These are phyloP conservation scores for Varecia variegata DNA, from an alignment of 2,797 vertebrate genomes.

Conservation along the genomic window DNA sequence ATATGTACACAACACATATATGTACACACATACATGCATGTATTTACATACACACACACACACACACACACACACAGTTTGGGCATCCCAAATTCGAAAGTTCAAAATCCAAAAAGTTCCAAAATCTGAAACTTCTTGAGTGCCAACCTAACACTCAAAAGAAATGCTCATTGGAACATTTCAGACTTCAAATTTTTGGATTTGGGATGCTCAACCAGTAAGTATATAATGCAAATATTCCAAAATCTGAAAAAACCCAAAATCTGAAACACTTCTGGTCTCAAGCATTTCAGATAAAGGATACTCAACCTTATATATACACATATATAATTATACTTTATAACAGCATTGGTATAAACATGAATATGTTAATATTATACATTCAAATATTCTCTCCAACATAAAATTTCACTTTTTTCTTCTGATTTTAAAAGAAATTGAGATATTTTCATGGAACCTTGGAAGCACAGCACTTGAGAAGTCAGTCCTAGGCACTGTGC, in stretches of 20 bases:
- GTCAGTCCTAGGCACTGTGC: not conserved
- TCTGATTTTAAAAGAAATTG: not conserved
- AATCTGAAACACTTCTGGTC: not conserved
- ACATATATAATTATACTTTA: not conserved
- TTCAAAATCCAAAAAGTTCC: not conserved
- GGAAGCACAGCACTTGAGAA: not conserved
- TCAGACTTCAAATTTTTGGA: not conserved
- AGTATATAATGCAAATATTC: not conserved
- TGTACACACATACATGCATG: not conserved
- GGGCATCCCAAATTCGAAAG: not conserved
- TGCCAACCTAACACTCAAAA: not conserved
- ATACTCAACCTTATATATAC: not conserved
- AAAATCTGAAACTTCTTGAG: not conserved
- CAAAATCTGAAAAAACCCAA: not conserved
- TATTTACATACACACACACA: not conserved
- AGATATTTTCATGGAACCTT: not conserved
- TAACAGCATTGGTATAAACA: not conserved
- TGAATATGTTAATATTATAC: not conserved
- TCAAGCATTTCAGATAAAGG: not conserved
- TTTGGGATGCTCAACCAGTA: not conserved
- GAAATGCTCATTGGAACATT: not conserved
- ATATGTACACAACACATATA: not conserved
- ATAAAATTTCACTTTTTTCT: not conserved
- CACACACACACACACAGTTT: not conserved
- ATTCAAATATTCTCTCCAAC: not conserved